Conservation (phyloP, 2,797 vertebrate genomes). For the Caiman crocodilus region DNA sequence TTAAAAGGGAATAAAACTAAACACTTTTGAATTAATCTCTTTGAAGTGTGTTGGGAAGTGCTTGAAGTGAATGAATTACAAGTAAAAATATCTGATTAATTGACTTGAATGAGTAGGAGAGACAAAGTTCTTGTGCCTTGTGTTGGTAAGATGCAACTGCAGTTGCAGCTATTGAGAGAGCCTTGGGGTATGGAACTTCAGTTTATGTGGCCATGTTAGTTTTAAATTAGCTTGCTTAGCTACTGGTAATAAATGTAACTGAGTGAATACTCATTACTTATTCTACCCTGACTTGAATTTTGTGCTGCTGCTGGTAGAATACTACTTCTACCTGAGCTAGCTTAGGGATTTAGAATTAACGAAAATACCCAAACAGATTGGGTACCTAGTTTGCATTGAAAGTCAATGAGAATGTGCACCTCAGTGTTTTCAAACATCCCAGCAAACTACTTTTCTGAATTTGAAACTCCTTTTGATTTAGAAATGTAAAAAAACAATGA, state of each 20-base stretch:
- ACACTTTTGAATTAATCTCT: not conserved
- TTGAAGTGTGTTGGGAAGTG: not conserved
- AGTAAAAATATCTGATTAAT: rapidly evolving
- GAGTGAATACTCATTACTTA: no score
- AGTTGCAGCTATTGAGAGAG: not conserved
- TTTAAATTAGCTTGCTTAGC: no score
- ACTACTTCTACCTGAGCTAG: not conserved
- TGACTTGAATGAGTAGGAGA: not conserved
- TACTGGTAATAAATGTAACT: no score
- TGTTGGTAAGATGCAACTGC: not conserved
- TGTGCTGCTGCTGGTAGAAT: rapidly evolving
- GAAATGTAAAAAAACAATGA: no score
- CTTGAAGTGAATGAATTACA: not conserved
- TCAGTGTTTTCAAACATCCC: no score
- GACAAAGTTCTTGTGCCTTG: not conserved
- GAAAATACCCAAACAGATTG: not conserved
- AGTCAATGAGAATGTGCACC: not conserved
- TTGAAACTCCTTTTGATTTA: no score
- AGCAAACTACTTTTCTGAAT: no score
- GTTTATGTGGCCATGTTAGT: not conserved
- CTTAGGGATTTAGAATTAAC: not conserved
- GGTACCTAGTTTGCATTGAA: not conserved
- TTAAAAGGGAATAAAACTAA: not conserved
- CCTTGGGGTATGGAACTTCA: not conserved
- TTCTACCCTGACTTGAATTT: not conserved